phyloP scores from a whole-genome alignment of 2,888 invertebrate species.

The Cryptosula pallasiana region DNA sequence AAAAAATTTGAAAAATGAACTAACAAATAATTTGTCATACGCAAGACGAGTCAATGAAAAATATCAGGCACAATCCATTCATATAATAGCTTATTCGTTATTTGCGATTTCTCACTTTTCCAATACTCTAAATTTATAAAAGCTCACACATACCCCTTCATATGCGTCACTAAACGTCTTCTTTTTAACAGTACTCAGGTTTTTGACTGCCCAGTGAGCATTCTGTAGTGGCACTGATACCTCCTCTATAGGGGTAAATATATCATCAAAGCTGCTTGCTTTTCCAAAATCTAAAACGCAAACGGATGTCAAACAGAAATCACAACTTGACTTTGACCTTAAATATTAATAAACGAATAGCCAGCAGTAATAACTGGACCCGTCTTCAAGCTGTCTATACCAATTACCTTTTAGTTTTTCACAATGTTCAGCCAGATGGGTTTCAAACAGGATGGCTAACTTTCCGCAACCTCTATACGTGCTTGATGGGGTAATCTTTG shows the following conservation, averaged over 20 bases:
- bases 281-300: slow-evolving; percentile 32
- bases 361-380: too few species aligned
- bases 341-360: too few species aligned
- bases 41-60: too few species aligned
- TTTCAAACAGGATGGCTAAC: slow-evolving; percentile 75
- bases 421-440: slow-evolving; percentile 64
- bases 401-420: slow-evolving; percentile 37
- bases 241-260: slow-evolving; percentile 56
- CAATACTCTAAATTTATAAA: too few species aligned
- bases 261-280: slow-evolving; percentile 37
- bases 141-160: slow-evolving; percentile 42
- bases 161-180: slow-evolving; percentile 37
- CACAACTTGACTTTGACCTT: too few species aligned
- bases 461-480: slow-evolving; percentile 72
- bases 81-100: too few species aligned
- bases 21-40: too few species aligned
- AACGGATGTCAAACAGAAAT: too few species aligned
- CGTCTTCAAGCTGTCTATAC: too few species aligned
- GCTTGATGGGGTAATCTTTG: slow-evolving; percentile 72
- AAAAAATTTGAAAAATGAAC: too few species aligned
- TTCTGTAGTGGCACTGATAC: slow-evolving; percentile 69
- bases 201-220: slow-evolving; percentile 82
- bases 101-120: too few species aligned
- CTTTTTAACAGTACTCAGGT: slow-evolving; percentile 74
- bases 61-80: too few species aligned